Evolutionary conservation across 2,113 vertebrate species (phyloP).

Genomic region (Amphilophus citrinellus): DNA sequence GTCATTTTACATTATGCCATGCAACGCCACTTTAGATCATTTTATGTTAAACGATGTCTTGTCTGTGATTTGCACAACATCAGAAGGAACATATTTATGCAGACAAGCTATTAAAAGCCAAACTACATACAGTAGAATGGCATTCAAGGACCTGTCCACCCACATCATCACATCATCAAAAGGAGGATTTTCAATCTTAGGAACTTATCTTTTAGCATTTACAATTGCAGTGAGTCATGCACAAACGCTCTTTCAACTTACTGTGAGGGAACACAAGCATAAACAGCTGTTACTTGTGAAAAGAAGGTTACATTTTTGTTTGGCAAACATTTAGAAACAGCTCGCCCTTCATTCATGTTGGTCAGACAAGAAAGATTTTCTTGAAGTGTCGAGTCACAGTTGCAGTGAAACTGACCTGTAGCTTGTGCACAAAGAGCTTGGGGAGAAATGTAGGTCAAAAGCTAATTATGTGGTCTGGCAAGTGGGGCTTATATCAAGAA

Average conservation of each 20-base stretch:
- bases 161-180: constrained; percentile 63
- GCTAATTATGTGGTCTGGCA: constrained; percentile 76
- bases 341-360: background rate
- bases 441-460: constrained; percentile 79
- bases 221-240: constrained; percentile 62
- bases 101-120: constrained; percentile 25
- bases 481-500: constrained; percentile 71
- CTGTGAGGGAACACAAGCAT: constrained; percentile 54
- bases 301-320: constrained; percentile 49
- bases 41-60: constrained; percentile 7
- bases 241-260: constrained; percentile 46
- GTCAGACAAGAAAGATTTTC: constrained; percentile 45
- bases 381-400: constrained; percentile 49
- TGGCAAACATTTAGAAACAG: constrained; percentile 52
- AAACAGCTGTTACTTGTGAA: constrained; percentile 70
- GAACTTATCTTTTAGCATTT: constrained; percentile 61
- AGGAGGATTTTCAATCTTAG: constrained; percentile 56
- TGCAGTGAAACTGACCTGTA: constrained; percentile 67
- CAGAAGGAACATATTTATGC: constrained; percentile 29
- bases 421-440: constrained; percentile 56
- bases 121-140: constrained; percentile 36
- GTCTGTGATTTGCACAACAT: background rate
- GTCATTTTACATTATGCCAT: background rate
- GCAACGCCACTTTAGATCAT: background rate
- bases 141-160: constrained; percentile 66